Percentiles rank a stretch among this genome's conserved stretches.
These are phyloP conservation scores for Eupithecia inturbata DNA, from an alignment of 2,888 invertebrate species.

Conservation along the genomic window DNA sequence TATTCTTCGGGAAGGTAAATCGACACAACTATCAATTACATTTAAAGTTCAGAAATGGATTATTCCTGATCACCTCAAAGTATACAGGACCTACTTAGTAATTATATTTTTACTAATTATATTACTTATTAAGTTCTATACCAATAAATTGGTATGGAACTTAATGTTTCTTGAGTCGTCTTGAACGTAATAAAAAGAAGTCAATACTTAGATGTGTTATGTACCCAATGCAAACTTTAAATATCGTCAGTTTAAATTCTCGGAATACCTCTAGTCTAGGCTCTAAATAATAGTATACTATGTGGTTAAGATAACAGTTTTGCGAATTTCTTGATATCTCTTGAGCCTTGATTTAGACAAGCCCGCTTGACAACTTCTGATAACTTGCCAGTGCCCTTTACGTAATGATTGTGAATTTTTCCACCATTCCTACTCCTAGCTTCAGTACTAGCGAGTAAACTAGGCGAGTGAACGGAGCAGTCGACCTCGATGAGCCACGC, in stretches of 20 bases:
- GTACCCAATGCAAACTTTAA: background rate
- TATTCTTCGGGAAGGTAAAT: slow-evolving; percentile 25
- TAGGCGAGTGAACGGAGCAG: slow-evolving; percentile 68
- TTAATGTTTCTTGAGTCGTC: background rate
- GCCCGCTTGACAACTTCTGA: background rate
- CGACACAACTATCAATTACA: slow-evolving; percentile 20
- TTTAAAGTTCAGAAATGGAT: slow-evolving; percentile 18
- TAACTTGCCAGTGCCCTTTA: background rate
- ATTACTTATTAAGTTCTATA: too few relatives aligned
- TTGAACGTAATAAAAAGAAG: background rate
- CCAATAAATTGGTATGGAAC: background rate
- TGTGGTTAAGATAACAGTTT: background rate
- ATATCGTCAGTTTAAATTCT: background rate
- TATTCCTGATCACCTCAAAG: slow-evolving; percentile 6
- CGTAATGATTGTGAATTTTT: slow-evolving; percentile 44
- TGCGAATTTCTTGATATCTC: background rate
- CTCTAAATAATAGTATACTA: too few relatives aligned
- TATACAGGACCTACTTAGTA: background rate
- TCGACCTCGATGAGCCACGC: slow-evolving; percentile 60
- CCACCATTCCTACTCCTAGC: slow-evolving; percentile 36
- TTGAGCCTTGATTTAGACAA: background rate
- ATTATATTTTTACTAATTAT: too few relatives aligned
- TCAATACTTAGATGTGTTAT: background rate
- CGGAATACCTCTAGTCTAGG: background rate
- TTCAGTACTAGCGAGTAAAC: slow-evolving; percentile 54